Evolutionary conservation across 2,797 vertebrate species (phyloP), one percentile per base, ranked within the genome.

Genomic region (Vespertilio murinus): DNA sequence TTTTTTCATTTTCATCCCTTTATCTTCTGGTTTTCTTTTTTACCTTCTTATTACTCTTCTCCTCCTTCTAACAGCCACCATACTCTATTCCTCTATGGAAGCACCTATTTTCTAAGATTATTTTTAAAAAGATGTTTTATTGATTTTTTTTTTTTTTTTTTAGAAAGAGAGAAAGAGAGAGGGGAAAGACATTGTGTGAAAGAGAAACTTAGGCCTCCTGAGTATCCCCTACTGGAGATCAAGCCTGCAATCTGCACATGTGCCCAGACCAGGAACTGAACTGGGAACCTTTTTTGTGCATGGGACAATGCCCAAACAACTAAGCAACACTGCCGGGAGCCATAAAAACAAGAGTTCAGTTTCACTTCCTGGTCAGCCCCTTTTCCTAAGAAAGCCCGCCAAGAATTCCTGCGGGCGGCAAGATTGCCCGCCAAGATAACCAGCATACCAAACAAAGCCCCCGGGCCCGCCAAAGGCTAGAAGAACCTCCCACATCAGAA

Each of bases 1-100:
- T 96, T 96, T 81, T 82, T 95, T 74, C 59, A 11, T 90, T 84
- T 73, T 8, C 79, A 88, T 88, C 40, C 69, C 59, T 93, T 88
- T 81, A 64, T 93, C 45, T 47, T 75, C 73, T 49, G 47, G 54
- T 88, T 96, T 94, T 89, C 94, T 80, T 90, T 95, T 23, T 88
- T 85, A 93, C 95, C 78, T 56, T 52, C 4, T 1, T 1, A 18
- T 79, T 73, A 89, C 65, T 87, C 74, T 42, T 71, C 65, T 77
- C 71, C 93, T 89, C 47, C 82, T 91, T 28, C 65, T 42, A 90
- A 90, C 65, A 79, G 74, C 88, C 59, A 71, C 90, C 69, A 35
- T 54, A 54, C 61, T 82, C 45, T 61, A 18, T 5, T n/a, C 30
- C 40, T 74, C 81, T 95, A 73, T 86, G 67, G 75, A 74, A 92